Base-by-base conservation (phyloP, 35 echinoderm and acorn worm species). In the Patiria miniata region DNA sequence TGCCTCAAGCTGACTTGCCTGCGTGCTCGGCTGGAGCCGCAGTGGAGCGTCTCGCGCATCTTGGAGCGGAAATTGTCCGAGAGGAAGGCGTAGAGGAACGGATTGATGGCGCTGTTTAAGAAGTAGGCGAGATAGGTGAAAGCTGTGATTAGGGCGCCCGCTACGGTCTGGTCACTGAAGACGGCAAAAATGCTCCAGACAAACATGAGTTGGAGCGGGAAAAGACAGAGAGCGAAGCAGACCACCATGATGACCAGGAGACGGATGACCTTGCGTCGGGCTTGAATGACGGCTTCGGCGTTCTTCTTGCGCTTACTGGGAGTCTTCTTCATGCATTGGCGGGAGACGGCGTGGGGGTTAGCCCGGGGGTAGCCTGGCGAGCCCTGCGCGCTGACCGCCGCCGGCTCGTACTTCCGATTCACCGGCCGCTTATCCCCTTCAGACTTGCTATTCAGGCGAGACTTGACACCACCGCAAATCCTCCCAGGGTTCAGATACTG, bases 81-180 rank as follows among this genome's bases (percentile, higher is more conserved):
- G 12, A 97, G 80, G 68, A 97, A 93, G 38, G 95, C 95, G 52
- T 97, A 97, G 37, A 97, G 80, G 39, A 97, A 85, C 1, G 95
- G 95, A 40, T 97, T 97, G 36, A 97, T 83, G 44, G 91, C 91
- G 77, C 95, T 97, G 52, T 97, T 97, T 39, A 90, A 87, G 69
- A 93, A 97, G 34, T 97, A 97, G 34, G 83, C 65, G n/a, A 83
- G 68, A 61, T 80, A 84, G 34, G 44, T 40, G 51, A 93, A 90
- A 6, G 95, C 91, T 16, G 89, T 86, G 47, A 87, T 52, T 52
- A 93, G 79, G 36, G 82, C 60, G 5, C 88, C 88, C n/a, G 61
- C 39, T 3, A 42, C 51, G 1, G 88, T 76, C 26, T 81, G 39
- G 47, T 50, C 32, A 29, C 61, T 56, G 10, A 87, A 61, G 9